Percentiles rank a stretch among this genome's conserved stretches.
Conservation (phyloP, 2,888 invertebrate genomes). For the Elysia crispata region DNA sequence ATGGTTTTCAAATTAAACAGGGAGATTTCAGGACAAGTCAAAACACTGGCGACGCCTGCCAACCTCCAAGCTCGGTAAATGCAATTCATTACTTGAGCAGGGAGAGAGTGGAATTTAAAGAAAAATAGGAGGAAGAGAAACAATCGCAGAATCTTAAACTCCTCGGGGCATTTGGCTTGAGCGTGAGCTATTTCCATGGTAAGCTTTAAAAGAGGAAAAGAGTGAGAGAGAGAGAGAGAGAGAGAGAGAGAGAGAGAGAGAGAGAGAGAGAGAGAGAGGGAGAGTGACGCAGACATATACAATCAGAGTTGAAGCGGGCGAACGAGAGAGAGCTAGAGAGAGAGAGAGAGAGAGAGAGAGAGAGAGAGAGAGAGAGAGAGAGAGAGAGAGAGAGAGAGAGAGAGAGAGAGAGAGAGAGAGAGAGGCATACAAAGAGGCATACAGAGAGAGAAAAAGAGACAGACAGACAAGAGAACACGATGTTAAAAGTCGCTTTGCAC, state of each 20-base stretch:
- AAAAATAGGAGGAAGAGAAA: no score
- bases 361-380: not conserved
- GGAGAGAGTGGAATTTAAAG: not conserved
- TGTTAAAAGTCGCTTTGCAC: no score
- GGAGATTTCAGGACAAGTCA: no score
- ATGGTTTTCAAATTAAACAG: no score
- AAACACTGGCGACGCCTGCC: no score
- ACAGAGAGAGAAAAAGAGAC: no score
- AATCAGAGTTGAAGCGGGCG: not conserved
- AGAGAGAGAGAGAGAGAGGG: not conserved
- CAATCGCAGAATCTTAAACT: no score
- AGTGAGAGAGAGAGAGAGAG: not conserved
- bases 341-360: not conserved
- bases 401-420: conserved; percentile 19
- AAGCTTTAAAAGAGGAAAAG: not conserved
- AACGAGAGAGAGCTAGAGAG: not conserved
- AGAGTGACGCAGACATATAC: not conserved
- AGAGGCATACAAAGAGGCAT: not conserved
- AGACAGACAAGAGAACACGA: no score
- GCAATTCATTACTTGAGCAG: not conserved
- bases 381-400: not conserved
- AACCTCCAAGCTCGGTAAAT: no score
- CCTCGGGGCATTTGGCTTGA: no score
- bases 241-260: conserved; percentile 3
- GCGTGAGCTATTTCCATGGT: not conserved